Conservation (phyloP, 2,888 invertebrate genomes). For the Slavum lentiscoides region DNA sequence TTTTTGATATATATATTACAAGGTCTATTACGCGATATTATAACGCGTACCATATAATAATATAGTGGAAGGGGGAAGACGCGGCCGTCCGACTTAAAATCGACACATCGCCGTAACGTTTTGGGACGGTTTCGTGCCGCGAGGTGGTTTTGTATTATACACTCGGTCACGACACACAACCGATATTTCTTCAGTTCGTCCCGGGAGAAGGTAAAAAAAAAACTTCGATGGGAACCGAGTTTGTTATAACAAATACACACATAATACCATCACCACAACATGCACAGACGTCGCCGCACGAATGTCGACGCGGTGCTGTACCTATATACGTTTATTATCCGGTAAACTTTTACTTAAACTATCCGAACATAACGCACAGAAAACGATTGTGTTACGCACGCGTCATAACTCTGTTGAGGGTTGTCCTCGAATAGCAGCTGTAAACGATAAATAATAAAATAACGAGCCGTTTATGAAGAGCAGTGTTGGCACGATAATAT, state of each 20-base stretch:
- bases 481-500: no score
- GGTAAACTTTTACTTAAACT: slow-evolving; percentile 35
- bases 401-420: background rate
- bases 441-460: background rate
- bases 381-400: background rate
- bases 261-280: background rate
- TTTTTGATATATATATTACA: no score
- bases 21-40: no score
- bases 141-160: slow-evolving; percentile 15
- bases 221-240: slow-evolving; percentile 49
- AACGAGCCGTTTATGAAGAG: background rate
- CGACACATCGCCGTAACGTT: slow-evolving; percentile 29
- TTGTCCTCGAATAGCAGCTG: slow-evolving; percentile 19
- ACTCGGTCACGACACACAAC: slow-evolving; percentile 50
- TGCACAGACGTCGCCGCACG: slow-evolving; percentile 46
- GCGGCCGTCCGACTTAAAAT: slow-evolving; percentile 6
- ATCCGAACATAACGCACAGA: background rate
- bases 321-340: slow-evolving; percentile 20
- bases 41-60: no score
- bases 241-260: slow-evolving; percentile 30
- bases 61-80: background rate
- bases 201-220: slow-evolving; percentile 31
- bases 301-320: slow-evolving; percentile 24
- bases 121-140: slow-evolving; percentile 50
- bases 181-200: slow-evolving; percentile 46